These are phyloP conservation scores for Trachelus troglodyta DNA, from an alignment of 2,888 invertebrate genomes.

Conservation along the genomic window DNA sequence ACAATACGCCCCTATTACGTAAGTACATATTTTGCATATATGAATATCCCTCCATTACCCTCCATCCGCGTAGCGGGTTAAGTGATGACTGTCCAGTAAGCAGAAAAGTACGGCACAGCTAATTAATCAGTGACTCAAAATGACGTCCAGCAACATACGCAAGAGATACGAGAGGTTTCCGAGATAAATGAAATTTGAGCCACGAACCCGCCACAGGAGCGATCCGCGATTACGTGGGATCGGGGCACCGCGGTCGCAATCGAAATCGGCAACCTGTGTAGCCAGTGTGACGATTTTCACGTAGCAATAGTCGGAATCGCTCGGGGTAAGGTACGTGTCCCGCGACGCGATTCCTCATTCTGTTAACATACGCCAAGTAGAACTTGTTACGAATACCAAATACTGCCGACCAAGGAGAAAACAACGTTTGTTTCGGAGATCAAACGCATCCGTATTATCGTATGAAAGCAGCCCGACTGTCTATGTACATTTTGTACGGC, in stretches of 20 bases:
- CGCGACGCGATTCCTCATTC: background rate
- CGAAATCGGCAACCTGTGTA: background rate
- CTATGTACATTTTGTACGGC: too few relatives aligned
- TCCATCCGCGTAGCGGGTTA: conserved; percentile 53
- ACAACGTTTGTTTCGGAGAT: background rate
- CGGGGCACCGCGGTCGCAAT: background rate
- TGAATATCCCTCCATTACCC: conserved; percentile 59
- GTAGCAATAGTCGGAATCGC: background rate
- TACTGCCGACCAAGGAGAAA: background rate
- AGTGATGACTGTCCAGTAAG: conserved; percentile 36
- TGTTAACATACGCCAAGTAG: background rate
- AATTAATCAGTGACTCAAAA: conserved; percentile 40
- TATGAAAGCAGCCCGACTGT: background rate
- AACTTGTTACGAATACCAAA: background rate
- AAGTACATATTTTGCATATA: conserved; percentile 15
- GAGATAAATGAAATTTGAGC: conserved; percentile 18
- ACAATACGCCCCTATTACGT: background rate
- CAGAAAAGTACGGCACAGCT: conserved; percentile 1
- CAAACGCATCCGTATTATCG: background rate
- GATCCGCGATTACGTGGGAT: conserved; percentile 11
- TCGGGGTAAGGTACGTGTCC: background rate
- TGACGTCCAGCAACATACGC: conserved; percentile 34
- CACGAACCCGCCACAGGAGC: conserved; percentile 6
- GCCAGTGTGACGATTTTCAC: background rate
- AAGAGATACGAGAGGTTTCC: conserved; percentile 40